Evolutionary conservation across 1,140 invertebrate species (phyloP), one percentile per base, ranked within the genome.

Genomic region (Caerostris extrusa): DNA sequence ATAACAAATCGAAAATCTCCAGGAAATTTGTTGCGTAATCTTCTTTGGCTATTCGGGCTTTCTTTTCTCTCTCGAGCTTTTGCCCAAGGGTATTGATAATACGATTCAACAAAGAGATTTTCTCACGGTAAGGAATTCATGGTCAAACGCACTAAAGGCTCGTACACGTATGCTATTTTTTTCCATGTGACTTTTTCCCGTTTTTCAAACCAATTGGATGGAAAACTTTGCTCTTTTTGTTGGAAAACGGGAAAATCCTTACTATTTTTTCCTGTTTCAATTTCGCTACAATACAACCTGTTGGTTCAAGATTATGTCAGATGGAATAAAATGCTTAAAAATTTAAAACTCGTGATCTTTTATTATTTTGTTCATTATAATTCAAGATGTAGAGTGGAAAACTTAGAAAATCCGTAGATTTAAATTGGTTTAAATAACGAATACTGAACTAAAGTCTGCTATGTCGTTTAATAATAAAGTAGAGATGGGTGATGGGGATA

Each of bases 81-180:
- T 6, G 85, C 34, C 60, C 85, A 17, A 7, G 85, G 58, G 85
- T n/a, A 87, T 87, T 87, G 85, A 87, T 61, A 87, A 87, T 87
- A 64, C 85, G 60, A 87, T 87, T 87, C 58, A 61, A 53, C 85
- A 61, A 87, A 87, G 85, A 87, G 85, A 87, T 64, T 87, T 83
- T 87, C 85, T 87, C 85, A 87, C 85, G 58, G 85, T 50, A 34
- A 19, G 19, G 60, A 60, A 87, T 87, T 64, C 85, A 64, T 87
- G 85, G 85, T 87, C 85, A 87, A 87, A 87, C 3, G 85, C 85
- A 87, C 85, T 87, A 53, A 87, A 57, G 85, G 58, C 53, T 87
- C 17, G 55, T 19, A 56, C 17, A 34, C 82, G 82, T 58, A 5
- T 19, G n/a, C 71, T 77, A 53, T 19, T 57, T 58, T 19, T 57